Percentiles rank a stretch among this genome's conserved stretches.
phyloP scores from a whole-genome alignment of 2,888 invertebrate genomes.

The Helleia helle region DNA sequence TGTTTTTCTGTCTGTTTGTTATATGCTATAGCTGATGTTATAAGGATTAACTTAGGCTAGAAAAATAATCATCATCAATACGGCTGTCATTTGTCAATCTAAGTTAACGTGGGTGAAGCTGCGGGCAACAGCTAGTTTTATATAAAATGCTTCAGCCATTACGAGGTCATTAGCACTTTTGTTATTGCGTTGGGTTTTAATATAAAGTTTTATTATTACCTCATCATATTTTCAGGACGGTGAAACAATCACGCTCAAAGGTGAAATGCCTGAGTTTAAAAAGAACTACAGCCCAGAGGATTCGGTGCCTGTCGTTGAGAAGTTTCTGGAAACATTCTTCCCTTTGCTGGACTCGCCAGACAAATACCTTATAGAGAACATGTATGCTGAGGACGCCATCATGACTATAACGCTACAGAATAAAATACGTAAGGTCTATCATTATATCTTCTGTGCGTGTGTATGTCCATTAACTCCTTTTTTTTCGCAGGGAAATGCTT shows the following conservation, averaged over 20 bases:
- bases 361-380: slow-evolving; percentile 60
- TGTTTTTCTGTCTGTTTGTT: too few relatives aligned
- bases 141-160: not conserved
- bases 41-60: too few relatives aligned
- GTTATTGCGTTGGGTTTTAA: not conserved
- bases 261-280: slow-evolving; percentile 51
- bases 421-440: slow-evolving; percentile 36
- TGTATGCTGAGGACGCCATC: slow-evolving; percentile 78
- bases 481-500: too few relatives aligned
- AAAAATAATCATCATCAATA: too few relatives aligned
- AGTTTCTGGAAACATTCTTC: slow-evolving; percentile 79
- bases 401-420: slow-evolving; percentile 71
- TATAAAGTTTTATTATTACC: too few relatives aligned
- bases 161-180: not conserved
- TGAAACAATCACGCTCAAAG: slow-evolving; percentile 34
- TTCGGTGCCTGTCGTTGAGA: slow-evolving; percentile 65
- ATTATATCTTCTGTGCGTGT: too few relatives aligned
- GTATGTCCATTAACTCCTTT: too few relatives aligned
- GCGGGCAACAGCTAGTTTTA: too few relatives aligned
- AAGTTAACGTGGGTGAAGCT: too few relatives aligned
- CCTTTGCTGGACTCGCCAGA: slow-evolving; percentile 72
- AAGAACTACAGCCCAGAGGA: slow-evolving; percentile 68
- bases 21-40: too few relatives aligned
- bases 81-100: too few relatives aligned
- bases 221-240: slow-evolving; percentile 70